Evolutionary conservation across 92 coral and sea anemone species (phyloP), one percentile per base, ranked within the genome.

Genomic region (Epizoanthus illoricatus): DNA sequence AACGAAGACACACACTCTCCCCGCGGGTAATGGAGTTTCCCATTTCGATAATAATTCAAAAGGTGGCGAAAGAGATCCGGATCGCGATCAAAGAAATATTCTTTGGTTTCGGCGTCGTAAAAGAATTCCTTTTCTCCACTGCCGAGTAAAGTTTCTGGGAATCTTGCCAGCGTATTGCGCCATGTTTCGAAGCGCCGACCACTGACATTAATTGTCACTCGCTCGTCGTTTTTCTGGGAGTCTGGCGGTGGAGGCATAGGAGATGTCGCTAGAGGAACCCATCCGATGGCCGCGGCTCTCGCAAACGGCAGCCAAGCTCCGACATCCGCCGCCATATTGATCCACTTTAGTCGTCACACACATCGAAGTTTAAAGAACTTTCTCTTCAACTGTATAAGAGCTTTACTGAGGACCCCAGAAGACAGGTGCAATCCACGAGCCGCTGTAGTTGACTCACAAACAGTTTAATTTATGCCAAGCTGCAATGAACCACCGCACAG

Each of bases 171-270:
- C 80, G 99, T 97, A 72, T 93, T 93, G 73, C 94, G 96, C 99
- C 99, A 97, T 80, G 99, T 97, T 90, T 97, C 99, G 64, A 97
- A 97, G 81, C 95, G 95, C 78, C 99, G 93, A 76, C 99, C 99
- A 81, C 98, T 93, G 68, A 97, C 99, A 76, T 97, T 97, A 75
- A 97, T 94, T 76, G 94, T 97, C 71, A 97, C 95, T 87, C 97
- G 92, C 76, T 97, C 98, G 80, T 97, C 99, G 72, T 88, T 89
- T 78, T 94, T 89, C 66, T 91, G 91, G 23, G 97, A 74, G 52
- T 97, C 99, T 79, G 99, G 99, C 58, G 99, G 98, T 15, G 99
- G 97, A 12, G 98, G 99, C 98, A 97, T 93, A 28, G 99, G 98
- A 59, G 99, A 90, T 59, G 98, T 87, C 41, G 99, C 99, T n/a